Percentiles rank a stretch among this genome's conserved stretches.
These are phyloP conservation scores for Pogonognathellus flavescens DNA, from an alignment of 1,140 invertebrate species.

Conservation along the genomic window DNA sequence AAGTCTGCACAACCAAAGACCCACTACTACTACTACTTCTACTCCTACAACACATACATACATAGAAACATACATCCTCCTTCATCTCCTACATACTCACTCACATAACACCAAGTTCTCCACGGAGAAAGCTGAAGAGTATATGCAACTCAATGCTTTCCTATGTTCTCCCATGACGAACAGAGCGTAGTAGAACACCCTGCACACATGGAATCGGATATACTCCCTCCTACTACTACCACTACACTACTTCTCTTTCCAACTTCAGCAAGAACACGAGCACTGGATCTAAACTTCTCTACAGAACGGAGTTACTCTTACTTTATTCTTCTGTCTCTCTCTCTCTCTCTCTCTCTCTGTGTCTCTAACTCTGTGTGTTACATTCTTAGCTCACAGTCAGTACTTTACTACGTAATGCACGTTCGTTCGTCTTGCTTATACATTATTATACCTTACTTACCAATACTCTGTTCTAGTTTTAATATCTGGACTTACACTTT, in stretches of 20 bases:
- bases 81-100: not conserved
- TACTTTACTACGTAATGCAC: not conserved
- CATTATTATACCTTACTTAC: not conserved
- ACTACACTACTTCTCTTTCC: no score
- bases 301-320: not conserved
- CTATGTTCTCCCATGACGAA: not conserved
- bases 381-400: no score
- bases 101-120: not conserved
- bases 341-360: not conserved
- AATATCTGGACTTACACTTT: conserved; percentile 1
- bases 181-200: not conserved
- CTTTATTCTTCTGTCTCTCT: not conserved
- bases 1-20: conserved; percentile 8
- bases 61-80: not conserved
- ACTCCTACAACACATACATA: no score
- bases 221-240: not conserved
- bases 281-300: not conserved
- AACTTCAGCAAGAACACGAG: not conserved
- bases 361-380: no score
- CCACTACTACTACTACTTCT: no score
- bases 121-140: not conserved
- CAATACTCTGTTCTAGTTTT: conserved; percentile 24
- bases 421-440: not conserved
- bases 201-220: not conserved
- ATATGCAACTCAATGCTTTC: not conserved